These are phyloP conservation scores for Cyclophora albipunctata DNA, from an alignment of 2,888 invertebrate genomes.

Conservation along the genomic window DNA sequence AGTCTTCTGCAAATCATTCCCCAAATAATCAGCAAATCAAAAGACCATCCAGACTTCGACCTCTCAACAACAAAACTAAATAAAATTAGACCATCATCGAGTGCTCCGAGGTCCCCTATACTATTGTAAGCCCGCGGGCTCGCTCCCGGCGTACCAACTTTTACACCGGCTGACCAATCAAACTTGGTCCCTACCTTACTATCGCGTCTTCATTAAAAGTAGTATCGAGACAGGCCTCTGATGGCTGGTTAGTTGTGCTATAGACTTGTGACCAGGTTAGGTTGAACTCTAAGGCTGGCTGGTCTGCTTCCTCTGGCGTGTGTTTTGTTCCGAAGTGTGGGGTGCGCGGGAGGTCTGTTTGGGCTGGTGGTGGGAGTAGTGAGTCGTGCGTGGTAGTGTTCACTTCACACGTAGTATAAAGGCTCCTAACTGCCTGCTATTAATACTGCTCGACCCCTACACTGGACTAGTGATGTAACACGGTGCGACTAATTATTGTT, in stretches of 20 bases:
- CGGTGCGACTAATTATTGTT: constrained; percentile 7
- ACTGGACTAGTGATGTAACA: constrained; percentile 42
- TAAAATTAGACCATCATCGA: constrained; percentile 21
- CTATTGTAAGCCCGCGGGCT: constrained; percentile 27
- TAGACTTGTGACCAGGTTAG: constrained; percentile 28
- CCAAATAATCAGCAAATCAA: background rate
- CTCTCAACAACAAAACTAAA: constrained; percentile 8
- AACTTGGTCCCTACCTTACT: constrained; percentile 19
- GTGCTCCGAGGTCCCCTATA: constrained; percentile 7
- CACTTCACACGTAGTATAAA: constrained; percentile 72
- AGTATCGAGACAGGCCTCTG: constrained; percentile 5
- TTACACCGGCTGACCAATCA: constrained; percentile 20
- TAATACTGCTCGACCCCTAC: constrained; percentile 58
- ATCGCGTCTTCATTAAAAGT: constrained; percentile 6
- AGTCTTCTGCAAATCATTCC: too few relatives aligned
- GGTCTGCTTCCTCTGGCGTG: too few relatives aligned
- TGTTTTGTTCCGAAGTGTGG: constrained; percentile 5
- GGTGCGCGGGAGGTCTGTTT: constrained; percentile 19
- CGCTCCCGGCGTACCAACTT: constrained; percentile 18
- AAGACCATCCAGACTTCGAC: background rate
- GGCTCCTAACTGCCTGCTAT: constrained; percentile 73
- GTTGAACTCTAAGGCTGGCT: constrained; percentile 14
- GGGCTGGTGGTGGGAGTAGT: constrained; percentile 25
- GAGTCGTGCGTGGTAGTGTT: constrained; percentile 57
- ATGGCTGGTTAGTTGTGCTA: constrained; percentile 39